Evolutionary conservation across 1,140 invertebrate species (phyloP), one percentile per base, ranked within the genome.

Genomic region (Chlorops oryzae): DNA sequence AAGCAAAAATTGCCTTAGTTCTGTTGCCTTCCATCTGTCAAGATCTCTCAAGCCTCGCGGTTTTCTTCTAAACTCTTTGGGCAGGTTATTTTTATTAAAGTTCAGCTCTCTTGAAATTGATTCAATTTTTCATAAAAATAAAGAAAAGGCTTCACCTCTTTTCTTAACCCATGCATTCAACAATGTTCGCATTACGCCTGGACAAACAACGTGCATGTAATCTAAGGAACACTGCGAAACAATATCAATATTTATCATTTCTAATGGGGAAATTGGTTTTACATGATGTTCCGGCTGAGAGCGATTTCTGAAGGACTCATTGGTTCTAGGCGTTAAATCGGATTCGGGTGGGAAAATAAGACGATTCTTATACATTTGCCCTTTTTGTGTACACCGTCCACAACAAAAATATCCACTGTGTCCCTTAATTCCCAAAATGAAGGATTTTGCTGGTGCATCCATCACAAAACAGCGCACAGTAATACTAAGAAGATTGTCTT

Each of bases 1-100:
- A 20, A 57, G 32, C n/a, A 57, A 17, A 34, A 57, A 57, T 35
- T 55, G 56, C 24, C 52, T 54, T 6, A 55, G 50, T 40, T 57
- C 56, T 34, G 48, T 55, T 43, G 56, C 53, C 39, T 58, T 58
- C 48, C 50, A 58, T 44, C 56, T 58, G 15, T 55, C 53, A 38
- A 52, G 28, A 5, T 58, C 40, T 45, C 50, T 55, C 23, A 55
- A 50, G 17, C 40, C 48, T 56, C 50, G 50, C 21, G 51, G 55
- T 41, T 56, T 53, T 46, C 51, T 53, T 35, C 47, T 21, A 50
- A 54, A 54, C 25, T 54, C 46, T 23, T 28, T 53, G 7, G 46
- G 23, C 37, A 53, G 42, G 44, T 46, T 41, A 32, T 50, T 54
- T 45, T 18, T 40, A 28, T 47, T 50, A 50, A 47, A 50, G 39